Evolutionary conservation across 2,888 invertebrate species (phyloP), one percentile per base, ranked within the genome.

Genomic region (Lysandra coridon): DNA sequence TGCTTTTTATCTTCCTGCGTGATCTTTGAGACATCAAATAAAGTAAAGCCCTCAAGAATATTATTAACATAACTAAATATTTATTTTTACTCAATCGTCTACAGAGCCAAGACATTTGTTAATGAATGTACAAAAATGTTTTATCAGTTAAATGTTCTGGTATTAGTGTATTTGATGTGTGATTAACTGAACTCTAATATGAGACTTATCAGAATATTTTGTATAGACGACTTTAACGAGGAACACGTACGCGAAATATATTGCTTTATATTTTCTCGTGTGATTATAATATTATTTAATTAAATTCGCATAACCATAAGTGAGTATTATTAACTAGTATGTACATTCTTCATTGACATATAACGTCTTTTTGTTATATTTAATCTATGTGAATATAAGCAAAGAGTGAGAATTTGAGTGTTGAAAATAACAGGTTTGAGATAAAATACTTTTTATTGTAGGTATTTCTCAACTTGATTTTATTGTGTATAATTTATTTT

Each of bases 61-160:
- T 10, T 30, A 12, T 69, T 37, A 69, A 33, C 33, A 5, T 69
- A 69, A 37, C 33, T 33, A 69, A 37, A 69, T 69, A 69, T 33
- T 69, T 69, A 33, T 33, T 37, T 1, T 33, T 14, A 69, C 69
- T 69, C 14, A 69, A 37, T 37, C 33, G 33, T 37, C 37, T 64
- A 64, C 69, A 4, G 33, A 37, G 3, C 14, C 12, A 37, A 37
- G 14, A 37, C 69, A 37, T 69, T 69, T 17, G 33, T 69, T 69
- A 69, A 69, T 33, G 69, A 37, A 69, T 17, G 69, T 37, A 33
- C 33, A 69, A 37, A 69, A 69, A 69, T 69, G 4, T 64, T 14
- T 69, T 69, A 69, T 69, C 69, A 69, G 69, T 69, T 37, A 82
- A 83, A 82, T 82, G 80, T 84, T 81, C 84, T 84, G 83, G 83